Conservation (phyloP, 2,113 vertebrate genomes). For the Peromyscus leucopus region DNA sequence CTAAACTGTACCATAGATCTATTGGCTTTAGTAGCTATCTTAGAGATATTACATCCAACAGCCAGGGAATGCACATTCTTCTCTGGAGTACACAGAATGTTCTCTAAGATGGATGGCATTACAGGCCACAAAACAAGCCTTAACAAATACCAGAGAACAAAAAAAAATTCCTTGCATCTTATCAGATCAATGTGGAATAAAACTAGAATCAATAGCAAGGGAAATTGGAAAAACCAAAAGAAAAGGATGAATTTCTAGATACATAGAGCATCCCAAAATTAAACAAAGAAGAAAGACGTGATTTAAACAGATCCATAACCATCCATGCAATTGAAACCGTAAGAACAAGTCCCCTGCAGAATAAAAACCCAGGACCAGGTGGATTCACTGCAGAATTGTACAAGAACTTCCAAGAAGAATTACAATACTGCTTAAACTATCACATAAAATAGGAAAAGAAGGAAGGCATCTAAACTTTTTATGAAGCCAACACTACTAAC, state of each 20-base stretch:
- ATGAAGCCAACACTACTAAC: background rate
- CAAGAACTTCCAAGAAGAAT: background rate
- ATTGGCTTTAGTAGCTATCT: background rate
- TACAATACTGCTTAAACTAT: background rate
- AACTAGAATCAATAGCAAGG: background rate
- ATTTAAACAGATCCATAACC: background rate
- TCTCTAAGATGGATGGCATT: background rate
- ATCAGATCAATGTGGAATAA: background rate
- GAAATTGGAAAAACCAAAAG: background rate
- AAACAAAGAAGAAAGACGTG: background rate
- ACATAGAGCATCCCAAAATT: background rate
- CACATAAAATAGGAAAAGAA: background rate
- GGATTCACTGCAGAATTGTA: background rate
- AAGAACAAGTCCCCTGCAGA: background rate
- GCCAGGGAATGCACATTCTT: background rate
- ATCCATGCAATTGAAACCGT: background rate
- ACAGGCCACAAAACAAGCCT: background rate
- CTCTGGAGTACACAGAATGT: background rate
- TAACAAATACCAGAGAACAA: background rate
- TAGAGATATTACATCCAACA: background rate
- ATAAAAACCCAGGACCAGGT: background rate
- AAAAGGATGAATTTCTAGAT: background rate
- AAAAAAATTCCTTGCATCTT: background rate
- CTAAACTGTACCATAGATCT: background rate
- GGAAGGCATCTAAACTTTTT: background rate